These are phyloP conservation scores for Bovichtus diacanthus DNA, from an alignment of 2,797 vertebrate genomes.

Conservation along the genomic window DNA sequence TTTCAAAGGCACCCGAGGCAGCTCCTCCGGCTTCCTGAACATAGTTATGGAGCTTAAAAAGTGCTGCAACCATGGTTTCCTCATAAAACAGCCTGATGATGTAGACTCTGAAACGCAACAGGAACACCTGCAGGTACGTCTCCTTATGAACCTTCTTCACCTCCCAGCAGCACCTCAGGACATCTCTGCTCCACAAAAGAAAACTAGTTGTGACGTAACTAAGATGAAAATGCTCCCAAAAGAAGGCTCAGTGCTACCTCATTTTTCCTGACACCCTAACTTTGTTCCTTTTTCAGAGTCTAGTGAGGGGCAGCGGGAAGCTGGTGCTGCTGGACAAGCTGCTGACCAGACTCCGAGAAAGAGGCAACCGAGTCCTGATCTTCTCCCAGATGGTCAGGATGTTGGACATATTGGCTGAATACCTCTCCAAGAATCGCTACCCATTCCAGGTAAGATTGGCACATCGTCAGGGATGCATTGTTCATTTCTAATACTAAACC, in stretches of 20 bases:
- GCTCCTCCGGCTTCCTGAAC: conserved; percentile 97
- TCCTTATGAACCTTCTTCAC: conserved; percentile 14
- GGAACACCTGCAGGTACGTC: conserved; percentile 89
- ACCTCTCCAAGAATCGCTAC: conserved; percentile 94
- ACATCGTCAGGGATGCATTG: not conserved
- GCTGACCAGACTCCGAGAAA: conserved; percentile 92
- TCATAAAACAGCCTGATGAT: conserved; percentile 93
- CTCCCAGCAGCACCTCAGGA: conserved; percentile 49
- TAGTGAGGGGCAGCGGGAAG: conserved; percentile 96
- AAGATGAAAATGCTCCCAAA: conserved; percentile 6
- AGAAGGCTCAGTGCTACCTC: not conserved
- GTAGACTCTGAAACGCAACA: conserved; percentile 85
- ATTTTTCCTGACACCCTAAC: not conserved
- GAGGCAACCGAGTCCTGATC: conserved; percentile 97
- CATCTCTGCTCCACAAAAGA: not conserved
- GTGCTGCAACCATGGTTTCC: conserved; percentile 97
- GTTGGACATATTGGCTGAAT: conserved; percentile 98
- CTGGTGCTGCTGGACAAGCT: conserved; percentile 97
- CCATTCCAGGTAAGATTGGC: conserved; percentile 91
- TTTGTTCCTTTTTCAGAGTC: conserved; percentile 75
- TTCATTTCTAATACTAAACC: not conserved
- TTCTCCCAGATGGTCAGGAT: conserved; percentile 99
- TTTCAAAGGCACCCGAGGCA: conserved; percentile 93
- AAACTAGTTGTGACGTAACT: conserved; percentile 11
- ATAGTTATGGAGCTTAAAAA: conserved; percentile 99